Evolutionary conservation across 2,888 invertebrate genomes (phyloP).

Genomic region (Nematopogon swammerdamellus): DNA sequence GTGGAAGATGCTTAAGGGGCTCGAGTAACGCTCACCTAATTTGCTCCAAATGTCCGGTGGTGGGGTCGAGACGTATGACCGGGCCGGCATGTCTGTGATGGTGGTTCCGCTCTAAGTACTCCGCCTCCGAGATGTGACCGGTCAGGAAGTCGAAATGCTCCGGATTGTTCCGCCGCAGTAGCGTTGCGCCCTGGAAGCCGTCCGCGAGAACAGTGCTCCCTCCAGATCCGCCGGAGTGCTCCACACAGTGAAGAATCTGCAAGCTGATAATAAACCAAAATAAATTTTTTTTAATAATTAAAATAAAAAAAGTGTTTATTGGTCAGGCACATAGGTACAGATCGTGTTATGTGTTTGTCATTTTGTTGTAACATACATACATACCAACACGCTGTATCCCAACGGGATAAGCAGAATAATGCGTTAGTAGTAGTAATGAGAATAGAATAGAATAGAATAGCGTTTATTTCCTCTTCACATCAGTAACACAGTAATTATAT

Average conservation of each 20-base stretch:
- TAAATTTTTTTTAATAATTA: not conserved
- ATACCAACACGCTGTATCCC: too few relatives aligned
- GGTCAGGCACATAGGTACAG: too few relatives aligned
- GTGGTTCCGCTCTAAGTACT: constrained; percentile 62
- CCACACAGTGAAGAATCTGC: constrained; percentile 41
- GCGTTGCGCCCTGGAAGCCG: constrained; percentile 64
- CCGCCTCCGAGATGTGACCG: constrained; percentile 55
- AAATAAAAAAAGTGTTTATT: too few relatives aligned
- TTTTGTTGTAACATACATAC: too few relatives aligned
- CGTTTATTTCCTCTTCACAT: too few relatives aligned
- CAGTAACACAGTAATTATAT: too few relatives aligned
- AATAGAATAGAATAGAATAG: too few relatives aligned
- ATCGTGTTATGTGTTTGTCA: too few relatives aligned
- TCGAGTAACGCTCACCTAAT: constrained; percentile 59
- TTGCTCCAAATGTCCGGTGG: constrained; percentile 55
- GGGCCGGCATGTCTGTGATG: constrained; percentile 57
- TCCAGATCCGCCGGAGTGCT: constrained; percentile 55
- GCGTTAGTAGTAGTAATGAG: too few relatives aligned
- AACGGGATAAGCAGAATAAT: too few relatives aligned
- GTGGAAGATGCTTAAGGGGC: too few relatives aligned
- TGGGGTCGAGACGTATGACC: constrained; percentile 53
- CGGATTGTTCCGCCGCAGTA: constrained; percentile 48
- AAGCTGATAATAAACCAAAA: constrained; percentile 32
- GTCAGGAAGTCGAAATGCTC: constrained; percentile 59
- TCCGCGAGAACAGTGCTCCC: constrained; percentile 75